Conservation (phyloP, 2,797 vertebrate genomes). For the Sebastes oblongus region DNA sequence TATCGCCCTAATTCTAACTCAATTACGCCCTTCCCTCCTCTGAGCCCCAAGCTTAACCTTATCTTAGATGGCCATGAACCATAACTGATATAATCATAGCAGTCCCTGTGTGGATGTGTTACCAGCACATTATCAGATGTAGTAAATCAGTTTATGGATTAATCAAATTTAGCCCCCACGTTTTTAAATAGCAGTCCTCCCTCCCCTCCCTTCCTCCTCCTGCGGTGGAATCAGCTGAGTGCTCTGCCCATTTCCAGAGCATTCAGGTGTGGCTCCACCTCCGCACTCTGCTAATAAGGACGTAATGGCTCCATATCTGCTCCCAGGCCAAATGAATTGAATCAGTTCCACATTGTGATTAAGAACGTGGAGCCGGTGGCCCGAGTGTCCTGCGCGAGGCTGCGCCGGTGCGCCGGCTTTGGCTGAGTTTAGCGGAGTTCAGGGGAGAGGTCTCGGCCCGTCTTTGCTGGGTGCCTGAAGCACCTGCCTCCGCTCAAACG, state of each 20-base stretch:
- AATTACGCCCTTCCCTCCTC: slow-evolving; percentile 61
- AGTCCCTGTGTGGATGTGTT: slow-evolving; percentile 70
- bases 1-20: slow-evolving; percentile 61
- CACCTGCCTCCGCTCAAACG: slow-evolving; percentile 22
- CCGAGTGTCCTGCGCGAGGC: slow-evolving; percentile 6
- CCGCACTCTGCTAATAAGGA: slow-evolving; percentile 73
- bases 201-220: slow-evolving; percentile 9
- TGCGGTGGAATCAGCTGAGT: slow-evolving; percentile 42
- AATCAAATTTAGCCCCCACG: slow-evolving; percentile 72
- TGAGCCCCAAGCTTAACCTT: slow-evolving; percentile 69
- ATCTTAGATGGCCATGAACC: slow-evolving; percentile 75
- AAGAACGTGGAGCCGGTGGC: slow-evolving; percentile 41
- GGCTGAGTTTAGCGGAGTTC: slow-evolving; percentile 1
- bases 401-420: background rate
- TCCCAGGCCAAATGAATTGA: slow-evolving; percentile 73
- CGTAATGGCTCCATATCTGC: slow-evolving; percentile 71
- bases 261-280: slow-evolving; percentile 76
- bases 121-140: slow-evolving; percentile 74
- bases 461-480: slow-evolving; percentile 7
- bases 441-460: background rate
- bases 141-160: slow-evolving; percentile 81
- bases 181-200: slow-evolving; percentile 53
- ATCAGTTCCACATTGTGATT: slow-evolving; percentile 75
- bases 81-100: slow-evolving; percentile 77
- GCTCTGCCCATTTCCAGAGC: slow-evolving; percentile 63